These are phyloP conservation scores for Leptothorax acervorum DNA, from an alignment of 2,888 invertebrate genomes.

Conservation along the genomic window DNA sequence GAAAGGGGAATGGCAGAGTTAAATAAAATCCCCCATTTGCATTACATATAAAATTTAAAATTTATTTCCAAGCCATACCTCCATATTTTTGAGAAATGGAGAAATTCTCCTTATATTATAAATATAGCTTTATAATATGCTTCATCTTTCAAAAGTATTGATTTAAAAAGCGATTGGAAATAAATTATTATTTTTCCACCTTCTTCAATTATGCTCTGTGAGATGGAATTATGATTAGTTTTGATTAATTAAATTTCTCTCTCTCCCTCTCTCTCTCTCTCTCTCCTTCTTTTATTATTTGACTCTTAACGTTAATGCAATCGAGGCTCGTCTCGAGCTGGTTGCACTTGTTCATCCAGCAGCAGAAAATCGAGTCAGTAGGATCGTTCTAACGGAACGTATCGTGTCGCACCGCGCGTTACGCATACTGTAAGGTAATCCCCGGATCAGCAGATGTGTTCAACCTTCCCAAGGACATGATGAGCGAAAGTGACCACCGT, in stretches of 20 bases:
- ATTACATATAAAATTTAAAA: neutral
- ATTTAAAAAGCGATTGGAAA: neutral
- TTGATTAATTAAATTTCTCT: neutral
- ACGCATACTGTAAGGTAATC: conserved; percentile 71
- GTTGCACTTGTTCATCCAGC: conserved; percentile 58
- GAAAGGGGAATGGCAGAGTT: neutral
- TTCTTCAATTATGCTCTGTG: neutral
- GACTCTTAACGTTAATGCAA: neutral
- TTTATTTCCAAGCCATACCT: neutral
- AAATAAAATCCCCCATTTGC: neutral
- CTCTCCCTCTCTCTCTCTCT: neutral
- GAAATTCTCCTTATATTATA: neutral
- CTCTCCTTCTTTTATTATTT: neutral
- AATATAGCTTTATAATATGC: neutral
- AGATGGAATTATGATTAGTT: neutral
- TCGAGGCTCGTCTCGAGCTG: conserved; percentile 42
- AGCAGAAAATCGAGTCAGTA: conserved; percentile 73
- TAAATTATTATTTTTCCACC: neutral
- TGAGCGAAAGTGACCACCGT: conserved; percentile 67
- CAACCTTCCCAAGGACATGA: conserved; percentile 66
- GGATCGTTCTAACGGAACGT: conserved; percentile 73
- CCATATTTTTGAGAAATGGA: neutral
- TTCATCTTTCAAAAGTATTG: neutral
- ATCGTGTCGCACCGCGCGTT: conserved; percentile 66
- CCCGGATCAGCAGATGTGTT: conserved; percentile 61